A percentile compares a stretch with the other conserved stretches of the same genome.
These are phyloP conservation scores for Dynastes tityus DNA, from an alignment of 2,888 invertebrate species.

Conservation along the genomic window DNA sequence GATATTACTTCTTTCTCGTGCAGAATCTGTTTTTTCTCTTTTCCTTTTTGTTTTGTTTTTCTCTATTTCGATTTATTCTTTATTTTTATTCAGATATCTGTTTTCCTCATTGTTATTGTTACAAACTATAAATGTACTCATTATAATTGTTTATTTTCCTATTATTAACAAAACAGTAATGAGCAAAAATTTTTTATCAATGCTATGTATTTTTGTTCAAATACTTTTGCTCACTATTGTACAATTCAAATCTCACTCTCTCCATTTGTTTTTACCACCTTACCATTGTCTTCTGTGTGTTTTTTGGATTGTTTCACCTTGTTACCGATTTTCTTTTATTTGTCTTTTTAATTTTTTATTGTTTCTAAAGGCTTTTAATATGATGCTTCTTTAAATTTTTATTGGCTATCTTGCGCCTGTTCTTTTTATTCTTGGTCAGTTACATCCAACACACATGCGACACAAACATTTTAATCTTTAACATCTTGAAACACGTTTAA, in stretches of 20 bases:
- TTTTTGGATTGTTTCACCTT: slow-evolving; percentile 27
- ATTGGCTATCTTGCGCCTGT: not conserved
- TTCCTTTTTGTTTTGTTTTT: slow-evolving; percentile 1
- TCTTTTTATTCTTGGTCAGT: not conserved
- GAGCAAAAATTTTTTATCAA: slow-evolving; percentile 9
- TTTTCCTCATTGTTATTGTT: slow-evolving; percentile 18
- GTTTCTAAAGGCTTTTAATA: not conserved
- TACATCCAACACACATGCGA: too few relatives aligned
- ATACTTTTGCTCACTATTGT: slow-evolving; percentile 28
- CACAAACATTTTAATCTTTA: too few relatives aligned
- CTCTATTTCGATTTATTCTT: slow-evolving; percentile 1
- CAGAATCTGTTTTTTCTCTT: slow-evolving; percentile 35
- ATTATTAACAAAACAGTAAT: not conserved
- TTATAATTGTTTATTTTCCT: too few relatives aligned
- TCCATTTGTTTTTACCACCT: slow-evolving; percentile 42
- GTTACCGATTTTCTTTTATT: slow-evolving; percentile 24
- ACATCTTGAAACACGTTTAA: too few relatives aligned
- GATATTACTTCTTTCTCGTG: slow-evolving; percentile 50
- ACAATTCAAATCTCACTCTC: slow-evolving; percentile 24
- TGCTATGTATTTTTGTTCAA: not conserved
- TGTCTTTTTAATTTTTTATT: slow-evolving; percentile 1
- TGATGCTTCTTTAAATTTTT: slow-evolving; percentile 4
- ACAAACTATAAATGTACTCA: not conserved
- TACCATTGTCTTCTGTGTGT: slow-evolving; percentile 52
- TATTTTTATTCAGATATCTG: not conserved